Base-by-base conservation (phyloP, 1,140 invertebrate genomes). In the Aphelenchoides besseyi region DNA sequence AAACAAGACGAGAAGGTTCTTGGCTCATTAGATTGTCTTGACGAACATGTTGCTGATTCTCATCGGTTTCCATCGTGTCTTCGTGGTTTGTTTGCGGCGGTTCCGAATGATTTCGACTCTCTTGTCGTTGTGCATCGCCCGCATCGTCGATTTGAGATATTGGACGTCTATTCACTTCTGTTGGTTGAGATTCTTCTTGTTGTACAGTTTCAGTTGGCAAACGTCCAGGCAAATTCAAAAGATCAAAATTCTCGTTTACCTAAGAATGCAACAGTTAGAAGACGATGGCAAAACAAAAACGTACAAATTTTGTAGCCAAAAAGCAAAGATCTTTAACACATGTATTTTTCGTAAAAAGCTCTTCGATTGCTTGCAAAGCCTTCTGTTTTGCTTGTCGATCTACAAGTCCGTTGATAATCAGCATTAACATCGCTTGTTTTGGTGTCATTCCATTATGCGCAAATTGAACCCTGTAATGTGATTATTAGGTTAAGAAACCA, bases 361-460 rank as follows among this genome's bases (percentile, higher is more conserved):
- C 36, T 30, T 66, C 63, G 16, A 66, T 29, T 26, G 63, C 32
- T 32, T 66, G 63, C 8, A 66, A 32, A 12, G 63, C 63, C 3
- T 66, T 66, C 30, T 66, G 63, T 32, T 36, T 66, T 37, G 63
- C 63, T 26, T 18, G 30, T 8, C 36, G 30, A 33, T 66, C 63
- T 16, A n/a, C 29, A 1, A 66, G 36, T 12, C 63, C 63, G 32
- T 26, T 66, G 32, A 66, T 53, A 23, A 66, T 2, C 0, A 66
- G 63, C 30, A 36, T 66, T 12, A 66, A 53, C 30, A 66, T 66
- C 12, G 63, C 63, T 32, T 66, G 26, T 35, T 37, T 66, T 37
- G 63, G 32, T 12, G 16, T 66, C 63, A 66, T 66, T 37, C 63
- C 63, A n/a, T n/a, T n/a, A n/a, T n/a, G n/a, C n/a, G n/a, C n/a